These are phyloP conservation scores for Dicaeum eximium DNA, from an alignment of 2,113 vertebrate species.

Conservation along the genomic window DNA sequence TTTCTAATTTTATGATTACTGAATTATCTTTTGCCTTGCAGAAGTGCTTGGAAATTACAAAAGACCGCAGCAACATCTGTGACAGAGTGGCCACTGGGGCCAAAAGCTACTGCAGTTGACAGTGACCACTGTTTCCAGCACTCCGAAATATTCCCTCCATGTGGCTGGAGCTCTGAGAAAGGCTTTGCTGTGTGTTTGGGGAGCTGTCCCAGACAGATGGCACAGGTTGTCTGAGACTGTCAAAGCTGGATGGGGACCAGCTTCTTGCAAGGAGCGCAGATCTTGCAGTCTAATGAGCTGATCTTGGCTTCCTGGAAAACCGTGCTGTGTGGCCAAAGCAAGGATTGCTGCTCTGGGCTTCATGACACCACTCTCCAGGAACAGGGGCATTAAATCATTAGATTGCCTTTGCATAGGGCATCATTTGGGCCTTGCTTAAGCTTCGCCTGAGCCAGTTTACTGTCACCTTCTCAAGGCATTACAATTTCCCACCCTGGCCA, in stretches of 20 bases:
- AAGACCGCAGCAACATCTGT: not conserved
- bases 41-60: not conserved
- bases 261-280: not conserved
- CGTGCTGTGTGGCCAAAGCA: not conserved
- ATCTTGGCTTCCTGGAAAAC: not conserved
- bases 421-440: not conserved
- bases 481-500: not conserved
- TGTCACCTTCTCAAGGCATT: not conserved
- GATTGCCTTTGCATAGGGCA: not conserved
- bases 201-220: constrained; percentile 6
- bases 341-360: not conserved
- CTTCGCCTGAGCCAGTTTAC: not conserved
- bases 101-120: not conserved
- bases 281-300: not conserved
- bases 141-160: not conserved
- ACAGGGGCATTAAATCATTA: not conserved
- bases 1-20: not conserved
- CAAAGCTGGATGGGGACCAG: constrained; percentile 16
- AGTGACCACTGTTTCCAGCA: not conserved
- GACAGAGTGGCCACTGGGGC: not conserved
- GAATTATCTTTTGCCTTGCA: not conserved
- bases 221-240: not conserved
- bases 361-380: not conserved
- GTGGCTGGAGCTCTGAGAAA: not conserved
- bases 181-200: not conserved